A percentile compares a stretch with the other conserved stretches of the same genome.
These are phyloP conservation scores for Masticophis lateralis DNA, from an alignment of 2,797 vertebrate genomes.

Conservation along the genomic window DNA sequence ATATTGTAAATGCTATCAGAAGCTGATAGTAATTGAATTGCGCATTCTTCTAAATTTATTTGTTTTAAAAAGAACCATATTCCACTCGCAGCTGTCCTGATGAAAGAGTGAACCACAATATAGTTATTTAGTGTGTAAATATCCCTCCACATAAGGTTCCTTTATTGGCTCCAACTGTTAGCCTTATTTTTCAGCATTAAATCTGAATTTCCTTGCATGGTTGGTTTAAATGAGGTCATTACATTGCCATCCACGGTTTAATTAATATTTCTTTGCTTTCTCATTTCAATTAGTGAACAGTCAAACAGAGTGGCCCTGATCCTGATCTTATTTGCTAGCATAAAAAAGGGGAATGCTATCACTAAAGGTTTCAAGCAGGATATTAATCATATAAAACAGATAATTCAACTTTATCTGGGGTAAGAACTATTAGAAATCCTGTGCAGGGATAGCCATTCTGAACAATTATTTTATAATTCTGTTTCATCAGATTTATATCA, in stretches of 20 bases:
- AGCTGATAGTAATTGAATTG: neutral
- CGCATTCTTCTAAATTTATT: neutral
- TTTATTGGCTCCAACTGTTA: constrained; percentile 9
- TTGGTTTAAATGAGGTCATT: constrained; percentile 35
- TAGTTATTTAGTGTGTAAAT: constrained; percentile 8
- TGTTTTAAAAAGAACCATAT: neutral
- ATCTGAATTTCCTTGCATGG: constrained; percentile 45
- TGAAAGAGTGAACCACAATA: constrained; percentile 2
- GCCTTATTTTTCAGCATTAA: constrained; percentile 44
- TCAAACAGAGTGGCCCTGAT: constrained; percentile 30
- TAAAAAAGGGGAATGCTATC: constrained; percentile 6
- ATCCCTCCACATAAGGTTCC: constrained; percentile 18
- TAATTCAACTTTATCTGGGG: neutral
- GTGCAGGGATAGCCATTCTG: neutral
- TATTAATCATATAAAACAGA: neutral
- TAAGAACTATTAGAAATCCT: neutral
- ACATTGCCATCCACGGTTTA: constrained; percentile 28
- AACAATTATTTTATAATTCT: constrained; percentile 24
- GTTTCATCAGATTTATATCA: constrained; percentile 19
- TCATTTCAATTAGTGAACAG: constrained; percentile 34
- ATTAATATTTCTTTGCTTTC: constrained; percentile 38
- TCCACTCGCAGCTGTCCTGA: neutral
- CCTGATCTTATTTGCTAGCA: constrained; percentile 6
- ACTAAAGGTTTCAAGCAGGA: neutral
- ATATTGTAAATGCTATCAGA: neutral